Percentiles rank a stretch among this genome's conserved stretches.
Evolutionary conservation across 2,113 vertebrate genomes (phyloP).

Genomic region (Hoplias malabaricus): DNA sequence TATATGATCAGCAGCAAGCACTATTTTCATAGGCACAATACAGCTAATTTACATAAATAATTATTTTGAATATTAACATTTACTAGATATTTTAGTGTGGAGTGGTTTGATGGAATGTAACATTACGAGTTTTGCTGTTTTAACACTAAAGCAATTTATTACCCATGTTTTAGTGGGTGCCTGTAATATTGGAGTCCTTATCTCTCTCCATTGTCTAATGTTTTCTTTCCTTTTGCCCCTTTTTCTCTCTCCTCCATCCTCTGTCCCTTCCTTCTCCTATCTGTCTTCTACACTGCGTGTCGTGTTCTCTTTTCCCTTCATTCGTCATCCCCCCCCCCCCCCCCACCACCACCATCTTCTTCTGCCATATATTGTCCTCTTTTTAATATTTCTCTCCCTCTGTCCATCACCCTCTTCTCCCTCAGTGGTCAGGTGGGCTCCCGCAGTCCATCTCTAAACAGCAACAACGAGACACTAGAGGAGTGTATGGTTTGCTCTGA

Average conservation of each 20-base stretch:
- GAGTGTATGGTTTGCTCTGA: slow-evolving; percentile 99
- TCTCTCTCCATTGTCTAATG: neutral
- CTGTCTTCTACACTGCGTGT: neutral
- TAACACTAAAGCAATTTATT: neutral
- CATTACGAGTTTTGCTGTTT: neutral
- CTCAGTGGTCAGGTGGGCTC: slow-evolving; percentile 93
- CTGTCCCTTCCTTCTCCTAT: slow-evolving; percentile 1
- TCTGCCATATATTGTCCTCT: neutral
- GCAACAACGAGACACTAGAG: slow-evolving; percentile 94
- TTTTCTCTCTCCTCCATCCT: neutral
- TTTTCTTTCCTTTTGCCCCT: neutral
- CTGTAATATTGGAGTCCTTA: neutral
- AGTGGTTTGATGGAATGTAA: too few relatives aligned
- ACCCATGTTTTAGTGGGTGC: too few relatives aligned
- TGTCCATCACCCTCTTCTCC: neutral
- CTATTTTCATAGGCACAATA: neutral
- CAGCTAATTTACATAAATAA: too few relatives aligned
- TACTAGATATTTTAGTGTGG: too few relatives aligned
- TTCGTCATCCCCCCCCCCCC: neutral
- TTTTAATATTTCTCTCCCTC: slow-evolving; percentile 2
- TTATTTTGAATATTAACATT: too few relatives aligned
- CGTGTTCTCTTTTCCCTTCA: slow-evolving; percentile 12
- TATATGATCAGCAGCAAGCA: too few relatives aligned
- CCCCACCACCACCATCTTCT: neutral
- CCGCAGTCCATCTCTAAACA: slow-evolving; percentile 93